Base-by-base conservation (phyloP, 2,113 vertebrate genomes). In the Atrichornis clamosus region DNA sequence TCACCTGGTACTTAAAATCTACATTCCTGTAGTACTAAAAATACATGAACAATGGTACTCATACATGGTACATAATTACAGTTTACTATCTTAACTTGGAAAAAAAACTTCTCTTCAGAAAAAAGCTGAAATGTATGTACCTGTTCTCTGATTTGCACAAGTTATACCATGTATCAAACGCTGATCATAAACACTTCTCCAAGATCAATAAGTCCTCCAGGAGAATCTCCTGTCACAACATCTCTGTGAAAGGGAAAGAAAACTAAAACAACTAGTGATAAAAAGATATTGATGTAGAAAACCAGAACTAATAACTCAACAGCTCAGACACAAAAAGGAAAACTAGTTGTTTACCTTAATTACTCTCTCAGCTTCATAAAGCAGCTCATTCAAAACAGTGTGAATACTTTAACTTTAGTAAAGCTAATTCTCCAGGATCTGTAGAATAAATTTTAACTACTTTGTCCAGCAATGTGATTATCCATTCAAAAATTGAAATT, bases 101-200 rank as follows among this genome's bases (percentile, higher is more conserved):
- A 24, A 53, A 88, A 82, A 85, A 72, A n/a, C 21, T 69, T 75
- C 11, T 87, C 33, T 95, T 82, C 52, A 76, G 41, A 58, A 15
- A 84, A 68, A 46, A 68, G 32, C 24, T 69, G 78, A 80, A 84
- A 84, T 26, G 32, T 20, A 89, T 64, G 24, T 73, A 93, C 32
- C 55, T 72, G 80, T 47, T 96, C 52, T 86, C 60, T 41, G 63
- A 79, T 79, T 83, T 84, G 59, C 52, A 95, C 23, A 84, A 95
- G 46, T 69, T 81, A 23, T 46, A 89, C 49, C 68, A 87, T 35
- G 52, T 47, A 95, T 90, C 90, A 97, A 96, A 93, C 87, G 82
- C 68, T 97, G 47, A 96, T 92, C 75, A 90, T 59, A 91, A 96
- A 60, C 55, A 88, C 11, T 39, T 73, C 55, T 33, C 55, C 0